Evolutionary conservation across 2,888 invertebrate species (phyloP).

Genomic region (Papilio gigon): DNA sequence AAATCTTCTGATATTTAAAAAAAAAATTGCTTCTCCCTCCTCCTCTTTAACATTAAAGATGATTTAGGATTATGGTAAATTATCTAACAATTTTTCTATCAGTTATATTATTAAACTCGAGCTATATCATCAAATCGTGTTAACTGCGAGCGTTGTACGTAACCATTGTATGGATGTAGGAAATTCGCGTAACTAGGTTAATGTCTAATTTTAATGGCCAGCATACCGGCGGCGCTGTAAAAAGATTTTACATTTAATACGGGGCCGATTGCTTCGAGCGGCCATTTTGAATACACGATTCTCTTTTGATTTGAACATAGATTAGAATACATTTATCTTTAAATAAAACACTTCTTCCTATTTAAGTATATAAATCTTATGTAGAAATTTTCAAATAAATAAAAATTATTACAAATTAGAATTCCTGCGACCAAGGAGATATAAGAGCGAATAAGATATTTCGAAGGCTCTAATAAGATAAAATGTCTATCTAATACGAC

Average conservation of each 20-base stretch:
- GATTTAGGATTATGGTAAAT: too few species aligned
- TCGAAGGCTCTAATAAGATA: too few species aligned
- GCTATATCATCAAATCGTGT: neutral
- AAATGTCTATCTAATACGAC: too few species aligned
- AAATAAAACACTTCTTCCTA: too few species aligned
- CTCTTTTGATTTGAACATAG: neutral
- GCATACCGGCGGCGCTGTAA: slow-evolving; percentile 36
- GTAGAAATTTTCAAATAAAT: too few species aligned
- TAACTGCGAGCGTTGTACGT: neutral
- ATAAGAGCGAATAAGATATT: neutral
- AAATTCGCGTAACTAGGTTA: slow-evolving; percentile 39
- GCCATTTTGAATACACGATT: slow-evolving; percentile 7
- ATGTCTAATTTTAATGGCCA: slow-evolving; percentile 40
- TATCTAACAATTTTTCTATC: slow-evolving; percentile 15
- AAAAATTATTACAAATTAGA: too few species aligned
- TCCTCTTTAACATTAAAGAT: too few species aligned
- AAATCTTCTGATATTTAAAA: too few species aligned
- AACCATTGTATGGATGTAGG: slow-evolving; percentile 23
- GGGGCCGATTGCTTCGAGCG: slow-evolving; percentile 26
- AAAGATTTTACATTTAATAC: slow-evolving; percentile 37
- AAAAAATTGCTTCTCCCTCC: too few species aligned
- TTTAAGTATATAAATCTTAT: too few species aligned
- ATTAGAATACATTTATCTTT: too few species aligned
- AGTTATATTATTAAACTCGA: neutral
- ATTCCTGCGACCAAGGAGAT: neutral